Conservation (phyloP, 2,113 vertebrate genomes). For the Mystacornis crossleyi region DNA sequence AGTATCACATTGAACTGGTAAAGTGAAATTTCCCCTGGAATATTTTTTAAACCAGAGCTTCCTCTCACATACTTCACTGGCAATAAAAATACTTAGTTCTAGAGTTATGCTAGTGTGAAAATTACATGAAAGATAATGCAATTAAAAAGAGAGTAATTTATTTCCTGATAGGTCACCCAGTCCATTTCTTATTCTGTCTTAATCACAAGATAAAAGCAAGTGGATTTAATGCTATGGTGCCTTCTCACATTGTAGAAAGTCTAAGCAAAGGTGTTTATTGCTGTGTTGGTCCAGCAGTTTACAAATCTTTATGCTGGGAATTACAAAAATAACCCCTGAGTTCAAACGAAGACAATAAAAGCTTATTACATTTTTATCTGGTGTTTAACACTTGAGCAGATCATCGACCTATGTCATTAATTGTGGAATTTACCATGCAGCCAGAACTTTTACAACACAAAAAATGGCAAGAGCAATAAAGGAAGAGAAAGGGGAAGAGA, state of each 20-base stretch:
- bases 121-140: background rate
- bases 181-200: background rate
- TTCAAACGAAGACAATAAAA: background rate
- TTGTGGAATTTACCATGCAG: background rate
- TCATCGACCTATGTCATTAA: background rate
- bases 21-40: background rate
- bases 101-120: background rate
- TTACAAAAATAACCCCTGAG: background rate
- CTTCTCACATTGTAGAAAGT: background rate
- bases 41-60: background rate
- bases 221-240: background rate
- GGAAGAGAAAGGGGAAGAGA: background rate
- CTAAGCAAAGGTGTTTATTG: background rate
- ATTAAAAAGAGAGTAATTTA: background rate
- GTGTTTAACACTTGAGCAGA: background rate
- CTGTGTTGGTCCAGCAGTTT: background rate
- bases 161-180: background rate
- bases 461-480: background rate
- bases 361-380: background rate
- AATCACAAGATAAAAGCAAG: background rate
- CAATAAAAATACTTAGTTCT: background rate
- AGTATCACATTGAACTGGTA: background rate
- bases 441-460: background rate
- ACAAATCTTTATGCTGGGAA: background rate
- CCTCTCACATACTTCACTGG: background rate